Percentiles rank a stretch among this genome's conserved stretches.
These are phyloP conservation scores for Seriola aureovittata DNA, from an alignment of 2,113 vertebrate genomes.

Conservation along the genomic window DNA sequence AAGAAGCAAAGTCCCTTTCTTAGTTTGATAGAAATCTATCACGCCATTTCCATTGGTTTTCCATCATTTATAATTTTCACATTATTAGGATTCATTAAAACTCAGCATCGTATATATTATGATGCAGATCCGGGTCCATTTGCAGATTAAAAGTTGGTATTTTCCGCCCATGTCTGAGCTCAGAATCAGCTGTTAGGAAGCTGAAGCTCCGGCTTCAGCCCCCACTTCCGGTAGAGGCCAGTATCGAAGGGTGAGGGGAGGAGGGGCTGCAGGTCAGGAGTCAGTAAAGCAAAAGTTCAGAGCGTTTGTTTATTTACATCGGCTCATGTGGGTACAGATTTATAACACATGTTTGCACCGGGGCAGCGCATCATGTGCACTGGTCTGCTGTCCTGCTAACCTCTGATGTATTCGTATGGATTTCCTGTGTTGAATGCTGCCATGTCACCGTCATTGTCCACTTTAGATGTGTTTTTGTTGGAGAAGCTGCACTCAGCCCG, in stretches of 20 bases:
- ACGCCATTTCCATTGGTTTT: no score
- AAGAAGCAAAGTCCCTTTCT: no score
- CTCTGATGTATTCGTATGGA: background rate
- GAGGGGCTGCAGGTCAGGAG: background rate
- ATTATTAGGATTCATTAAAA: no score
- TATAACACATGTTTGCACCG: no score
- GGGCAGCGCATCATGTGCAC: background rate
- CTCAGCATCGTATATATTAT: no score
- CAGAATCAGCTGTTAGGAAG: background rate
- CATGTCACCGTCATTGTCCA: slow-evolving; percentile 2
- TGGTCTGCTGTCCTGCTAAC: no score
- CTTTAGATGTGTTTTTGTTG: slow-evolving; percentile 12
- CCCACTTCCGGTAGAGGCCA: slow-evolving; percentile 43
- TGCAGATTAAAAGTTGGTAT: no score
- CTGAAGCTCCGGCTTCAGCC: background rate
- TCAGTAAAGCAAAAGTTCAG: slow-evolving; percentile 32
- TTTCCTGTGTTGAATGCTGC: no score
- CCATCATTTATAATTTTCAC: no score
- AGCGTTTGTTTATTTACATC: slow-evolving; percentile 27
- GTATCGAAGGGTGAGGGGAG: background rate
- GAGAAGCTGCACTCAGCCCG: slow-evolving; percentile 1
- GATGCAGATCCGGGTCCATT: no score
- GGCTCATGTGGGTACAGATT: background rate
- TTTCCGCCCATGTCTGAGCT: no score
- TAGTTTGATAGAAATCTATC: no score